These are phyloP conservation scores for Ceuthmochares aereus DNA, from an alignment of 2,113 vertebrate species.

Conservation along the genomic window DNA sequence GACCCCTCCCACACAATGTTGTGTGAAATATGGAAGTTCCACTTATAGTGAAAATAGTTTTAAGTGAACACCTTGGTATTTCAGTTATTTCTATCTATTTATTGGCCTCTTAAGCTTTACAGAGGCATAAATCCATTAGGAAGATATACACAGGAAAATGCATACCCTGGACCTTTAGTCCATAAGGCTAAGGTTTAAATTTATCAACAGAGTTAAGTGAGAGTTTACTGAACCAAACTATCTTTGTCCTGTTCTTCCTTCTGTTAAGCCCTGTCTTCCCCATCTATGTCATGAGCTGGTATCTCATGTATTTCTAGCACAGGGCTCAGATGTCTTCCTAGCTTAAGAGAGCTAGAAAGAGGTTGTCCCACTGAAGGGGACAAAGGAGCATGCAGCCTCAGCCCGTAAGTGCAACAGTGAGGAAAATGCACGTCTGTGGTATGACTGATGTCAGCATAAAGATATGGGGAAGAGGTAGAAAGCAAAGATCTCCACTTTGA, in stretches of 20 bases:
- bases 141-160: neutral
- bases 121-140: neutral
- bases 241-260: neutral
- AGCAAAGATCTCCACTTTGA: neutral
- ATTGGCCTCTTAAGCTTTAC: neutral
- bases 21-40: neutral
- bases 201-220: neutral
- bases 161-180: neutral
- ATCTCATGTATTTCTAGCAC: rapidly evolving
- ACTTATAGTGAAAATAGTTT: neutral
- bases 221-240: neutral
- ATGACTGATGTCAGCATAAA: neutral
- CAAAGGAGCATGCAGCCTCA: neutral
- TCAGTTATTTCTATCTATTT: neutral
- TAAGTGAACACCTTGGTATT: neutral
- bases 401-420: neutral
- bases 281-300: neutral
- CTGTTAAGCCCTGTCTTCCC: neutral
- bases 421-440: neutral
- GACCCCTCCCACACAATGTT: neutral
- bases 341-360: neutral
- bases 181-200: neutral
- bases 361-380: neutral
- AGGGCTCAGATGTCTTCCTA: neutral
- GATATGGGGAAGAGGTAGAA: neutral